Evolutionary conservation across 2,888 invertebrate genomes (phyloP), one percentile per base, ranked within the genome.

Genomic region (Polyommatus icarus): DNA sequence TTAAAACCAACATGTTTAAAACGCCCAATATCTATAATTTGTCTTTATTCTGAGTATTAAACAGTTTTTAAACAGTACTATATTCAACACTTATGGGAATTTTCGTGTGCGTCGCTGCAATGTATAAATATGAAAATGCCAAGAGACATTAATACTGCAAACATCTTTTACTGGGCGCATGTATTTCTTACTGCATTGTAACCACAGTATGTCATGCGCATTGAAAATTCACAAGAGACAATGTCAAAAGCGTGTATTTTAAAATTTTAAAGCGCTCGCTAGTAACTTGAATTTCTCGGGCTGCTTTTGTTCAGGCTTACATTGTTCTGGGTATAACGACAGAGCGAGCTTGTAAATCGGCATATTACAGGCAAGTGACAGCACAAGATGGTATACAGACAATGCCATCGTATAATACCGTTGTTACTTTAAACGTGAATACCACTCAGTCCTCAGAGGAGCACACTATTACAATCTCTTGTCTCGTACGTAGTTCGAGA

Each of bases 321-420:
- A 75, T 75, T 75, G 75, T 75, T 75, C 75, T 20, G 50, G 29
- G 50, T 54, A 54, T 54, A 54, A 75, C 50, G 71, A 36, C 77
- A 32, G 71, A 54, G 71, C 71, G 71, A 54, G 71, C 71, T 72
- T 77, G 72, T 77, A 77, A 77, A 77, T 71, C 77, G 77, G 77
- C 77, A 71, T 71, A 77, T 77, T 77, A 77, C 77, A 77, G 77
- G 71, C 76, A 71, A 77, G 71, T 77, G 77, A 77, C 71, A 72
- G 50, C 71, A 67, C 67, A 46, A 76, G 76, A 76, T 67, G 76
- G 76, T 71, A 77, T 77, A 71, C 24, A 77, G 77, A 77, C 77
- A 77, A 77, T 71, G 29, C 20, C 71, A 71, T 77, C 71, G 77
- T 54, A 71, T 77, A 77, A 77, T 71, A 71, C 71, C 77, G 77